Percentiles rank a stretch among this genome's conserved stretches.
phyloP scores from a whole-genome alignment of 2,113 vertebrate species.

The Apus apus region DNA sequence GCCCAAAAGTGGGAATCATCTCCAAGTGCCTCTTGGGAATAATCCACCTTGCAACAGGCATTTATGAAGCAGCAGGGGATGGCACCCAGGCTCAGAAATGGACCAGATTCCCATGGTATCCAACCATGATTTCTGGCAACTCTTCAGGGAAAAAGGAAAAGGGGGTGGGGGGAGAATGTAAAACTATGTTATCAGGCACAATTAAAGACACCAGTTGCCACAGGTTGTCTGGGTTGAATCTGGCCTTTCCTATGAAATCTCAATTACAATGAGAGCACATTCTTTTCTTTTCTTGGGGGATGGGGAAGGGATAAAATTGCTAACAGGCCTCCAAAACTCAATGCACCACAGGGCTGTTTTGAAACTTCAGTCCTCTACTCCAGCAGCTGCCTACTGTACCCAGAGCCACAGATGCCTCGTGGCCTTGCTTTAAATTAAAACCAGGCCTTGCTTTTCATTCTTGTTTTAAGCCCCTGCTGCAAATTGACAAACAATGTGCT shows the following conservation, averaged over 20 bases:
- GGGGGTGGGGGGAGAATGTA: neutral
- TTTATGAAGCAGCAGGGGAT: conserved; percentile 12
- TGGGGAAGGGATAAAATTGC: neutral
- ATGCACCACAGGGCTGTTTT: neutral
- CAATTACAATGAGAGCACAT: neutral
- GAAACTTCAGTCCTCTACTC: neutral
- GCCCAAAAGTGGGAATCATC: neutral
- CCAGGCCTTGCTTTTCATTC: neutral
- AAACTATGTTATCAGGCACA: neutral
- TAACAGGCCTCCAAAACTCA: neutral
- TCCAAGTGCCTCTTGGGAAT: neutral
- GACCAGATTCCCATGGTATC: neutral
- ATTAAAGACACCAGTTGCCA: neutral
- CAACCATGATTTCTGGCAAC: neutral
- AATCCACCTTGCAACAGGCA: neutral
- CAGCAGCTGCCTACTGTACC: neutral
- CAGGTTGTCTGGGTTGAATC: neutral
- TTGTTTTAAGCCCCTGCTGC: neutral
- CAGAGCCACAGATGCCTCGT: neutral
- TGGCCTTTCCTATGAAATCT: neutral
- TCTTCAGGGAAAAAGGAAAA: neutral
- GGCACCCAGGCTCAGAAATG: neutral
- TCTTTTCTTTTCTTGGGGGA: neutral
- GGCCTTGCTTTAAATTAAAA: neutral
- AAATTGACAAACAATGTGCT: neutral